phyloP scores from a whole-genome alignment of 1,140 invertebrate genomes.

The Pogonomyrmex barbatus region DNA sequence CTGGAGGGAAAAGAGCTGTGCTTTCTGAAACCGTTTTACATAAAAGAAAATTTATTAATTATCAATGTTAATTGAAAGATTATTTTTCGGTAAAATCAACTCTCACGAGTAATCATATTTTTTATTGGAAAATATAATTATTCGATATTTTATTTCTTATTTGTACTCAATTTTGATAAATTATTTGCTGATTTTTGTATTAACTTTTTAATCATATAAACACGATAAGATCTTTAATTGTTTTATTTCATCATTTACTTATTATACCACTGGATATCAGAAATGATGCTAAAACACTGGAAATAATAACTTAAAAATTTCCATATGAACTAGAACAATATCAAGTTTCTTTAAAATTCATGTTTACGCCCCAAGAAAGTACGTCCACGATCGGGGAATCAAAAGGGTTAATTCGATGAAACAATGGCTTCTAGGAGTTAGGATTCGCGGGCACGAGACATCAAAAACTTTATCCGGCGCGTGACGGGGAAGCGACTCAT shows the following conservation, averaged over 20 bases:
- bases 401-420: constrained; percentile 40
- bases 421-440: background rate
- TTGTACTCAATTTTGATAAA: background rate
- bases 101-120: background rate
- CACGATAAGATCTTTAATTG: background rate
- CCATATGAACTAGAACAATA: background rate
- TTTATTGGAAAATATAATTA: background rate
- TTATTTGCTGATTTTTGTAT: background rate
- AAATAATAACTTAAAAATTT: background rate
- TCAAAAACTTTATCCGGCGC: constrained; percentile 59
- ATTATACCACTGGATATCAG: background rate
- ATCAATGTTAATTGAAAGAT: background rate
- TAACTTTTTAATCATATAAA: background rate
- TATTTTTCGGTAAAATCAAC: background rate
- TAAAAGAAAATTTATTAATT: background rate
- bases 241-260: background rate
- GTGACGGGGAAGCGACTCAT: constrained; percentile 41
- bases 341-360: background rate
- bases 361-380: constrained; percentile 21
- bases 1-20: background rate
- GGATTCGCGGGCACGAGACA: constrained; percentile 27
- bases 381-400: background rate
- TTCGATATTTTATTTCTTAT: background rate
- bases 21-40: constrained; percentile 11
- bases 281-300: background rate